Evolutionary conservation across 2,888 invertebrate genomes (phyloP).

Genomic region (Atherix ibis): DNA sequence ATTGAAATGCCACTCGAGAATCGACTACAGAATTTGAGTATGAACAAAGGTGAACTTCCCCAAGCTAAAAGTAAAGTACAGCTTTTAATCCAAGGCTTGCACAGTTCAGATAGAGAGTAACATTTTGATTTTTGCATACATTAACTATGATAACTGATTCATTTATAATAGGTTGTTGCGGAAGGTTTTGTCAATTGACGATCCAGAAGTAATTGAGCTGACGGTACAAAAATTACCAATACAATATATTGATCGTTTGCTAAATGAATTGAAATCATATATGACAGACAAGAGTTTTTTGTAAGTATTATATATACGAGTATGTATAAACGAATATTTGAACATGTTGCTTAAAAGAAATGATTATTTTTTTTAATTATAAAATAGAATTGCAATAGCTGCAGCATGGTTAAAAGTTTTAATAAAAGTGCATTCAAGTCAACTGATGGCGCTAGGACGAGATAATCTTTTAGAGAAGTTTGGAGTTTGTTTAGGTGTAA

Average conservation of each 20-base stretch:
- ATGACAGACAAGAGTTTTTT: conserved; percentile 46
- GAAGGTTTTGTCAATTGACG: conserved; percentile 51
- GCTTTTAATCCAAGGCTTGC: conserved; percentile 67
- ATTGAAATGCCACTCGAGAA: conserved; percentile 55
- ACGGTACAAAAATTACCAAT: conserved; percentile 64
- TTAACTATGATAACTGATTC: neutral
- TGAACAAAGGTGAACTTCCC: conserved; percentile 38
- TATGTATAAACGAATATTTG: too few relatives aligned
- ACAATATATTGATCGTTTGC: conserved; percentile 51
- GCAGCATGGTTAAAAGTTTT: conserved; percentile 25
- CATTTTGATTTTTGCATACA: conserved; percentile 10
- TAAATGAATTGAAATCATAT: conserved; percentile 54
- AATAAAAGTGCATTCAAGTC: conserved; percentile 26
- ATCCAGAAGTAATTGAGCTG: conserved; percentile 49
- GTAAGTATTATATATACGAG: conserved; percentile 41
- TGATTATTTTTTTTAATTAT: neutral
- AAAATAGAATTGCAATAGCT: conserved; percentile 25
- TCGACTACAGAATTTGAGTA: conserved; percentile 60
- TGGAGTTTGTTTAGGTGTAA: conserved; percentile 28
- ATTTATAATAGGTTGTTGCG: conserved; percentile 41
- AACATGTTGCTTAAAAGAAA: too few relatives aligned
- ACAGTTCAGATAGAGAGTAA: conserved; percentile 61
- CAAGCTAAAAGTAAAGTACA: conserved; percentile 60
- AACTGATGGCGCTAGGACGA: conserved; percentile 27
- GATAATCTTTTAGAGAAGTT: conserved; percentile 26